A percentile compares a stretch with the other conserved stretches of the same genome.
These are phyloP conservation scores for Meteorus colon DNA, from an alignment of 2,888 invertebrate species.

Conservation along the genomic window DNA sequence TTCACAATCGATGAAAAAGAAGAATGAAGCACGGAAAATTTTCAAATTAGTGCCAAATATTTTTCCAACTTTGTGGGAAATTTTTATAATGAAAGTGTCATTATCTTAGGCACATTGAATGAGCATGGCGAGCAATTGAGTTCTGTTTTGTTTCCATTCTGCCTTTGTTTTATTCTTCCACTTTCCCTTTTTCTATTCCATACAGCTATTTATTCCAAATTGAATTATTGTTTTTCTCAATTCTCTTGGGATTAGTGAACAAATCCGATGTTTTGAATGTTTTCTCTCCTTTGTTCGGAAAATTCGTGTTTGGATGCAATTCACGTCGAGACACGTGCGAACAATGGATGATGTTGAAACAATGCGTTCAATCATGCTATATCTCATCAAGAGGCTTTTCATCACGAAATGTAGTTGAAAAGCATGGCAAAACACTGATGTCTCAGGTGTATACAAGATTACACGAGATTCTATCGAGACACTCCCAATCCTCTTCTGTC, in stretches of 20 bases:
- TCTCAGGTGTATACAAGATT: conserved; percentile 20
- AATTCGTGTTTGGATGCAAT: conserved; percentile 32
- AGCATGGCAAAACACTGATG: conserved; percentile 37
- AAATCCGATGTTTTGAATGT: conserved; percentile 16
- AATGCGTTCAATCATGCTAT: conserved; percentile 37
- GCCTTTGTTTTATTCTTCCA: not conserved
- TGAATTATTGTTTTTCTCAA: not conserved
- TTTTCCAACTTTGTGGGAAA: not conserved
- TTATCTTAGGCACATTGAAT: too few relatives aligned
- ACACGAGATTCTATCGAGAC: not conserved
- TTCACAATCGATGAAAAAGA: not conserved
- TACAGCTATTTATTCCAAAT: not conserved
- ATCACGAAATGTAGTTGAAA: conserved; percentile 39
- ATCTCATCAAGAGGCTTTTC: conserved; percentile 38
- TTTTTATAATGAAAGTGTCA: too few relatives aligned
- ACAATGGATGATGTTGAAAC: conserved; percentile 39
- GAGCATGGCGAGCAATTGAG: too few relatives aligned
- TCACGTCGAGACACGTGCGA: conserved; percentile 31
- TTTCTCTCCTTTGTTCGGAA: not conserved
- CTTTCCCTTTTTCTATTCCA: not conserved
- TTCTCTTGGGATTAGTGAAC: not conserved
- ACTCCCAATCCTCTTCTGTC: not conserved
- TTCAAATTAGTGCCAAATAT: not conserved
- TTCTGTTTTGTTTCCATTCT: too few relatives aligned
- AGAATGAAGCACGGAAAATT: not conserved